Evolutionary conservation across 2,797 vertebrate genomes (phyloP), one percentile per base, ranked within the genome.

Genomic region (Diplodus sargus): DNA sequence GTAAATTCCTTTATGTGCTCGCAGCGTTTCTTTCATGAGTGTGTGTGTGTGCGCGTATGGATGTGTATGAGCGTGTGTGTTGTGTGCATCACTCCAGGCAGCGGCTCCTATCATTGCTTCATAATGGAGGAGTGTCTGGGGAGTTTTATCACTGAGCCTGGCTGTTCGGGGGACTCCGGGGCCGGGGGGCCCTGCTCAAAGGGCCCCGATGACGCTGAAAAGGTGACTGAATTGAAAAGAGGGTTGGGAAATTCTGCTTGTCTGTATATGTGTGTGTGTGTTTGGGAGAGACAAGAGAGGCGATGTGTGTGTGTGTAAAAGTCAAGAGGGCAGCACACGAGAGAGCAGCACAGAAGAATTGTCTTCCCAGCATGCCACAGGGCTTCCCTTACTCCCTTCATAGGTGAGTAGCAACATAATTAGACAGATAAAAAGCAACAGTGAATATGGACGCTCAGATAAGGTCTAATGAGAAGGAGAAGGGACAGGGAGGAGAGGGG

Each of bases 391-490:
- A 70, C 76, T 80, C 86, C 90, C 91, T 90, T 84, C 83, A 79
- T 93, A 94, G 94, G 94, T 93, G 93, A 91, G 89, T 39, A 89
- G 94, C 89, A 87, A 93, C 91, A 95, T 95, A 94, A 96, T 96
- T 95, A 95, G 91, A 94, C 87, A 93, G 94, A 95, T 94, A 94
- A 94, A 94, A 89, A 82, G 51, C 78, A 72, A 47, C 23, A 75
- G 82, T 87, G 93, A 91, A 93, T 90, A 91, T 89, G 88, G 87
- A 78, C 52, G 83, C 79, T 70, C 65, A 91, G 95, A 95, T 95
- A 95, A 94, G 90, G 85, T 91, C 91, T 94, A 93, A 94, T 93
- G 93, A 94, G 94, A 92, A 79, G 77, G 82, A 88, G 87, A 84
- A 20, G 76, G 85, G 86, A 82, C 59, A 39, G 73, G 68, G 34